phyloP scores from a whole-genome alignment of 2,797 vertebrate species.

The Miichthys miiuy region DNA sequence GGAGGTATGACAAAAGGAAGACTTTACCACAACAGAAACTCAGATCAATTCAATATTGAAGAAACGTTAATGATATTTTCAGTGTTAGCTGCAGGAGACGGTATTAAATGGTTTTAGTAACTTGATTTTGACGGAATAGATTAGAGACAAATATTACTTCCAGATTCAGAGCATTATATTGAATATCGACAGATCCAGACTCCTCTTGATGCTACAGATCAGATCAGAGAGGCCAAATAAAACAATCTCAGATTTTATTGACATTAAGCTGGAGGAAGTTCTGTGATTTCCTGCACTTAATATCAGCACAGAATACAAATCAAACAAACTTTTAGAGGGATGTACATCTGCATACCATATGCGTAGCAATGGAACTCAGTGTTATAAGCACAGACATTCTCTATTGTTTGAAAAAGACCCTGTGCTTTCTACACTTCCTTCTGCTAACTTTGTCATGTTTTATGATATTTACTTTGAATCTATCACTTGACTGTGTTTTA shows the following conservation, averaged over 20 bases:
- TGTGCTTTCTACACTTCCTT: background rate
- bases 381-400: background rate
- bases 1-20: background rate
- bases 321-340: background rate
- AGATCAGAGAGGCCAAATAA: background rate
- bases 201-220: background rate
- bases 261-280: conserved; percentile 12
- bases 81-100: background rate
- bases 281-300: conserved; percentile 11
- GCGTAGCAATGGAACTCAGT: background rate
- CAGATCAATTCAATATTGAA: too few relatives aligned
- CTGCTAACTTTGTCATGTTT: background rate
- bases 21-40: background rate
- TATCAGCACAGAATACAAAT: conserved; percentile 22
- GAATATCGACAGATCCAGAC: background rate
- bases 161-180: conserved; percentile 2
- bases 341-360: conserved; percentile 29
- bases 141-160: background rate
- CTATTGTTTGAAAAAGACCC: background rate
- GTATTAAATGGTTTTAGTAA: background rate
- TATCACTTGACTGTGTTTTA: background rate
- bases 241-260: conserved; percentile 8
- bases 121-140: background rate
- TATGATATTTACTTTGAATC: background rate
- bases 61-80: background rate